Evolutionary conservation across 2,113 vertebrate species (phyloP).

Genomic region (Petrocephalus microphthalmus): DNA sequence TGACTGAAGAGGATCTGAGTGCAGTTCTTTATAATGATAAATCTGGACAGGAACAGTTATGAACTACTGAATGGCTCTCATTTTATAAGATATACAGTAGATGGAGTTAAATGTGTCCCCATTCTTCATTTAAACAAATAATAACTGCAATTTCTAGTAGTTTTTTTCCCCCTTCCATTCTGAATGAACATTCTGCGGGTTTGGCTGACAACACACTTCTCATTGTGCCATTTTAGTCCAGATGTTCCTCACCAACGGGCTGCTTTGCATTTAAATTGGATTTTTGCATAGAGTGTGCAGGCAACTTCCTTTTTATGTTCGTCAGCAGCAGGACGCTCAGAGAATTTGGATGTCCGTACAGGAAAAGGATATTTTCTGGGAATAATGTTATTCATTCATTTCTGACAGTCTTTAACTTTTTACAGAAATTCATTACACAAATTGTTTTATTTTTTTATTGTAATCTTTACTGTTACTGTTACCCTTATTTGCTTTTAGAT

Average conservation of each 20-base stretch:
- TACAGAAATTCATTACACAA: not conserved
- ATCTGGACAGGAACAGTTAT: not conserved
- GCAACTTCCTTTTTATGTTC: slow-evolving; percentile 6
- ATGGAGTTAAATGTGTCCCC: not conserved
- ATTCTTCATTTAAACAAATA: not conserved
- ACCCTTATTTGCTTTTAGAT: not conserved
- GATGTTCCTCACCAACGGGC: slow-evolving; percentile 15
- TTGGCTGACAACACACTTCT: not conserved
- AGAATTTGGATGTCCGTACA: not conserved
- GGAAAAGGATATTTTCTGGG: not conserved
- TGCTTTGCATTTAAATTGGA: slow-evolving; percentile 22
- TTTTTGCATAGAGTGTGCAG: not conserved
- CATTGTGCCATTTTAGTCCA: not conserved
- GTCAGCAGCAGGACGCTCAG: not conserved
- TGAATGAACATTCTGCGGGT: not conserved
- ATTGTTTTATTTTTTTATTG: not conserved
- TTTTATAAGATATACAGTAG: not conserved
- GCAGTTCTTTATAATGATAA: not conserved
- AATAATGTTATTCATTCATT: slow-evolving; percentile 4
- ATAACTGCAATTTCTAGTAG: not conserved
- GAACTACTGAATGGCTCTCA: not conserved
- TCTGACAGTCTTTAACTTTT: not conserved
- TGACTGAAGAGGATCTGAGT: not conserved
- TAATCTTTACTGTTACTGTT: not conserved
- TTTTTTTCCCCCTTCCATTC: not conserved